phyloP scores from a whole-genome alignment of 2,888 invertebrate species.

The Oscheius sp. region DNA sequence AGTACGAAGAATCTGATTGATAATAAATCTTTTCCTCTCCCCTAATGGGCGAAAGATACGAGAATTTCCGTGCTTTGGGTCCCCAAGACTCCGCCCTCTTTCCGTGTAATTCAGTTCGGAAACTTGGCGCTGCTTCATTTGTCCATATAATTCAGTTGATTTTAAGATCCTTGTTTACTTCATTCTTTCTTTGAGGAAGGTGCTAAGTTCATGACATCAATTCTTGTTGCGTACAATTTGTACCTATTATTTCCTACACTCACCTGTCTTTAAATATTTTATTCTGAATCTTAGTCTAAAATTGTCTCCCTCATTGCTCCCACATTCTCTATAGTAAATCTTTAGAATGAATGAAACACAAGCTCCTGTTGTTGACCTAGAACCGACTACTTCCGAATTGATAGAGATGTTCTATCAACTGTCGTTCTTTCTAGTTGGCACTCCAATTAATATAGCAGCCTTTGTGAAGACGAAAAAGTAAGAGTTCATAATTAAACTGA shows the following conservation, averaged over 20 bases:
- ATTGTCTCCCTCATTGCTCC: neutral
- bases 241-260: no score
- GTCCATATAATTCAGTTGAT: slow-evolving; percentile 5
- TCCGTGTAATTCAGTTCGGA: slow-evolving; percentile 20
- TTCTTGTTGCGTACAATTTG: no score
- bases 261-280: neutral
- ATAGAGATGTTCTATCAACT: slow-evolving; percentile 66
- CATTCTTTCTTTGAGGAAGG: neutral
- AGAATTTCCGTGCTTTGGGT: neutral
- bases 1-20: no score
- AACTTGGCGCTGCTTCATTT: neutral
- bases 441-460: slow-evolving; percentile 59
- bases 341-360: slow-evolving; percentile 4
- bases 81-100: neutral
- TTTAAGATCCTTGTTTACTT: neutral
- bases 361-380: slow-evolving; percentile 31
- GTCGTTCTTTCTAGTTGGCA: slow-evolving; percentile 61
- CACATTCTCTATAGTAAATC: neutral
- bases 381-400: slow-evolving; percentile 54
- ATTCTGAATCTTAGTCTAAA: no score
- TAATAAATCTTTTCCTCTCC: no score
- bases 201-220: no score
- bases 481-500: neutral
- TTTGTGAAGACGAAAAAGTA: slow-evolving; percentile 54
- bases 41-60: no score